A percentile compares a stretch with the other conserved stretches of the same genome.
phyloP scores from a whole-genome alignment of 2,113 vertebrate species.

The Hucho hucho region DNA sequence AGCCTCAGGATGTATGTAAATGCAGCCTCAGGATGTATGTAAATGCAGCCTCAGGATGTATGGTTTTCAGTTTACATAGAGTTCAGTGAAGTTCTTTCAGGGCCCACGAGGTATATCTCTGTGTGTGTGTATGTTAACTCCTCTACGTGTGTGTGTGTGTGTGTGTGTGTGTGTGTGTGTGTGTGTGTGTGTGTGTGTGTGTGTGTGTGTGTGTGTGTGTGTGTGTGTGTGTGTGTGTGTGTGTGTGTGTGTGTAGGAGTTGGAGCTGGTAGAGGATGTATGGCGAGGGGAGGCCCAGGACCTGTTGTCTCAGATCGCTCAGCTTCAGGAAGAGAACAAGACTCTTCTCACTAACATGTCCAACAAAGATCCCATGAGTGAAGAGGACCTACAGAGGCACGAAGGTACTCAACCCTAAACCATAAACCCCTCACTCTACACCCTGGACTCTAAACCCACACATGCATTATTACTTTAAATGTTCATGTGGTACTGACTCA shows the following conservation, averaged over 20 bases:
- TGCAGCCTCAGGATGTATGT: no score
- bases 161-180: not conserved
- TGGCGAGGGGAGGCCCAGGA: constrained; percentile 97
- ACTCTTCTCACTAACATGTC: constrained; percentile 88
- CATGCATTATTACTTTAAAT: not conserved
- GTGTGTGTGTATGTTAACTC: not conserved
- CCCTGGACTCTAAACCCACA: not conserved
- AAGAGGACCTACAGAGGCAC: constrained; percentile 93
- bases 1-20: no score
- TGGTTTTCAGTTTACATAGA: no score
- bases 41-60: no score
- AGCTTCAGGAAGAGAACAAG: constrained; percentile 97
- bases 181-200: not conserved
- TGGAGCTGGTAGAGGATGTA: constrained; percentile 96
- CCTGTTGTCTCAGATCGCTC: constrained; percentile 92
- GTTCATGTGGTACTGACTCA: no score
- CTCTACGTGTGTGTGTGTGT: not conserved
- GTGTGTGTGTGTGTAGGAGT: constrained; percentile 75
- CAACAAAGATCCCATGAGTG: constrained; percentile 85
- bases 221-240: constrained; percentile 10
- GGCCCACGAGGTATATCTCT: not conserved
- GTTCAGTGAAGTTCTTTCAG: no score
- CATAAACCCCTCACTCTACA: not conserved
- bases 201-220: not conserved
- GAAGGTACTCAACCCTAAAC: constrained; percentile 75